A percentile compares a stretch with the other conserved stretches of the same genome.
These are phyloP conservation scores for Enteromius radiatus DNA, from an alignment of 2,797 vertebrate species.

Conservation along the genomic window DNA sequence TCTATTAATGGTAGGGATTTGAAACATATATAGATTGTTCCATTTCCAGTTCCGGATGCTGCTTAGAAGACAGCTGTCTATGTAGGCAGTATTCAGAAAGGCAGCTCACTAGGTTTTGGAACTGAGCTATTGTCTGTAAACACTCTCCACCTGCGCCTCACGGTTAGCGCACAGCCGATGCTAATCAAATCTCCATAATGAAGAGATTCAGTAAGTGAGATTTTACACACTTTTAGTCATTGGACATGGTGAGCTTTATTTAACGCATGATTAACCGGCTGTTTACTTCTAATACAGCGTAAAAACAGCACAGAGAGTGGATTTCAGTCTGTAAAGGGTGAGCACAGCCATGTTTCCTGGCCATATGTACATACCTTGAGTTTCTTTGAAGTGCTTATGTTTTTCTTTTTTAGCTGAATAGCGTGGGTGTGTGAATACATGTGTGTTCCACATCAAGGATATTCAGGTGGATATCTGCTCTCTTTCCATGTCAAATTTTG, in stretches of 20 bases:
- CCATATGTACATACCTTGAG: background rate
- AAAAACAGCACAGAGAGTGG: background rate
- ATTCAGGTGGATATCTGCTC: conserved; percentile 33
- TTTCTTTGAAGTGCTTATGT: conserved; percentile 25
- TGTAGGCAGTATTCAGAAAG: background rate
- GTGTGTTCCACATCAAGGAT: conserved; percentile 3
- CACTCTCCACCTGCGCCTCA: conserved; percentile 50
- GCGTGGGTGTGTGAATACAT: conserved; percentile 1
- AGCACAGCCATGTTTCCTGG: background rate
- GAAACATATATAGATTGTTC: background rate
- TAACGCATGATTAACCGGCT: conserved; percentile 22
- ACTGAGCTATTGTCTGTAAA: conserved; percentile 23
- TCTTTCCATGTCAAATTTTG: conserved; percentile 36
- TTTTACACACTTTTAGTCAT: conserved; percentile 49
- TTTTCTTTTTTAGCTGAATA: background rate
- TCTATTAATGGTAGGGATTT: background rate
- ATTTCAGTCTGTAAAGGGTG: background rate
- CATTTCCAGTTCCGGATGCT: background rate
- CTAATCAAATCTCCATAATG: conserved; percentile 58
- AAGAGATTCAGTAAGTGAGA: conserved; percentile 52
- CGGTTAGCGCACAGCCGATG: conserved; percentile 40
- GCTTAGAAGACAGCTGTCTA: background rate
- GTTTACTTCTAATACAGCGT: conserved; percentile 18
- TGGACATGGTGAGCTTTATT: conserved; percentile 43
- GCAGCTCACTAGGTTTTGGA: background rate